Percentiles rank a stretch among this genome's conserved stretches.
These are phyloP conservation scores for Metaphire vulgaris DNA, from an alignment of 1,140 invertebrate genomes.

Conservation along the genomic window DNA sequence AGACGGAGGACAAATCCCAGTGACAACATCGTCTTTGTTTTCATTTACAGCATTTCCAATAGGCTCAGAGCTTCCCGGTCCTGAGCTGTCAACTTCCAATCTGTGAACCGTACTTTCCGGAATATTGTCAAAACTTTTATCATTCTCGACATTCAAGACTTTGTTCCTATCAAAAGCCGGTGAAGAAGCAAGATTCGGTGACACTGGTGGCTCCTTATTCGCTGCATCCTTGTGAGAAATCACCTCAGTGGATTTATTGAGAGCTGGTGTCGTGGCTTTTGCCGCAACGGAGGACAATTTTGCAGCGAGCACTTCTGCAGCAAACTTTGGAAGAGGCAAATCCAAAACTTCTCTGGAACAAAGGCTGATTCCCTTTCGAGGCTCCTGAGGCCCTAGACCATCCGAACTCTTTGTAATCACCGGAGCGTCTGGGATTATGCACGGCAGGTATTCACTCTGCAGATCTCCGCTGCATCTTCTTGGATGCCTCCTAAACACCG, in stretches of 20 bases:
- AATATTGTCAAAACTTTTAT: no score
- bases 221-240: neutral
- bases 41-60: no score
- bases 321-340: constrained; percentile 28
- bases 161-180: no score
- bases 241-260: no score
- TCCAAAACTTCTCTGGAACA: constrained; percentile 6
- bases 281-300: no score
- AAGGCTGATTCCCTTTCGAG: neutral
- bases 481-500: neutral
- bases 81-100: no score
- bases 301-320: constrained; percentile 5
- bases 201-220: neutral
- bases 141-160: no score
- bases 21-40: no score
- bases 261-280: no score
- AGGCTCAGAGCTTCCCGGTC: no score
- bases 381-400: constrained; percentile 15
- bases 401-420: constrained; percentile 6
- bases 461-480: neutral
- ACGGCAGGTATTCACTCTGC: neutral
- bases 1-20: no score
- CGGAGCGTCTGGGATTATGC: constrained; percentile 10
- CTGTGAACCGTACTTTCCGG: no score
- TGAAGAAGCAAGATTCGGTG: neutral